These are phyloP conservation scores for Lutjanus argentimaculatus DNA, from an alignment of 2,797 vertebrate species.

Conservation along the genomic window DNA sequence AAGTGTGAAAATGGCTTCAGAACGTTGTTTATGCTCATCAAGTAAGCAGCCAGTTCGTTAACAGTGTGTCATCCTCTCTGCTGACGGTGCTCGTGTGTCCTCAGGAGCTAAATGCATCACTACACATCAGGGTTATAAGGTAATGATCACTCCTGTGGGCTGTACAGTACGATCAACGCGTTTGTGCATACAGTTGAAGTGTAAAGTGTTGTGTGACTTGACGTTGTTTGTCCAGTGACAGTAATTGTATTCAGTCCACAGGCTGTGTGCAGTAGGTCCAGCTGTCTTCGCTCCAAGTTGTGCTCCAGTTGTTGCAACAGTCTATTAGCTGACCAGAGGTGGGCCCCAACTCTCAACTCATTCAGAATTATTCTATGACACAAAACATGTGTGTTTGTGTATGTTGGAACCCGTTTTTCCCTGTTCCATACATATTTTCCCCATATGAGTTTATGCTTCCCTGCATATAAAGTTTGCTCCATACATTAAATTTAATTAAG, in stretches of 20 bases:
- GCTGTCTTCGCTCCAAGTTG: constrained; percentile 8
- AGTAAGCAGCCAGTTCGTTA: constrained; percentile 23
- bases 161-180: not conserved
- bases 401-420: not conserved
- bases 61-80: constrained; percentile 25
- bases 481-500: not conserved
- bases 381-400: not conserved
- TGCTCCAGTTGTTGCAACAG: constrained; percentile 19
- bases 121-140: not conserved
- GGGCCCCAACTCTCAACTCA: not conserved
- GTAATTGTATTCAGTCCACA: constrained; percentile 11
- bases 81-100: constrained; percentile 5
- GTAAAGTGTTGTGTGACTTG: not conserved
- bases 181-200: constrained; percentile 10
- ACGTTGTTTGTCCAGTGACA: not conserved
- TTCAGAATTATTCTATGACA: not conserved
- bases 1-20: constrained; percentile 47
- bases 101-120: constrained; percentile 19
- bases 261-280: not conserved
- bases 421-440: not conserved
- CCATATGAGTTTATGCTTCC: not conserved
- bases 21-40: constrained; percentile 33
- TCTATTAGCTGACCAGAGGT: constrained; percentile 15
- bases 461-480: not conserved
- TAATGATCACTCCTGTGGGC: constrained; percentile 26